Evolutionary conservation across 2,113 vertebrate species (phyloP), one percentile per base, ranked within the genome.

Genomic region (Cepphus grylle): DNA sequence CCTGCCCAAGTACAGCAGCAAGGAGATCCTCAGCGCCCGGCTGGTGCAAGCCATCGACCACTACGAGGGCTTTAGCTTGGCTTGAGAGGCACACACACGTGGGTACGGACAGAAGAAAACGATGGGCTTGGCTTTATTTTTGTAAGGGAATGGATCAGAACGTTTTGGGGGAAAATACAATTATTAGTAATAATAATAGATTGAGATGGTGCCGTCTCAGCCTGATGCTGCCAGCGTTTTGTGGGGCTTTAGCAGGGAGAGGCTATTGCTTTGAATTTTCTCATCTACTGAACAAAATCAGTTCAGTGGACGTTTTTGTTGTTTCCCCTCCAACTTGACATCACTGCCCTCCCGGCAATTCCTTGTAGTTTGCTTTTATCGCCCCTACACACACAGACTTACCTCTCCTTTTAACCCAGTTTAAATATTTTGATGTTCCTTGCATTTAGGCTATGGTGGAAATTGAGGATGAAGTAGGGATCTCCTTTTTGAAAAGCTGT

Each of bases 21-120:
- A 99, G 98, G 99, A 99, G 95, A 97, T 98, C 79, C 98, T 99
- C 96, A 97, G 94, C 2, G 96, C 96, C 5, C 98, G 99, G 34
- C 99, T 99, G 55, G 98, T 98, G 15, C 99, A 99, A 97, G 99
- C 99, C 49, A 98, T 99, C 13, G 99, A 99, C 93, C 99, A 99
- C 98, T 99, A 99, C 2, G 99, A 99, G 97, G 99, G 99, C 63
- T 99, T 99, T 93, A 99, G 99, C 96, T 96, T 99, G 96, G 99
- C 99, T 86, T 99, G 98, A 74, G 70, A 40, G 26, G 82, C 71
- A 55, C 63, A 8, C 81, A 94, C 81, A 40, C 65, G 14, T 47
- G 91, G 81, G 65, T 74, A 79, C 8, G 3, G 55, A 94, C 77
- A 77, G 82, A 43, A 52, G 78, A 36, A 93, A 69, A 65, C 4